These are phyloP conservation scores for Acestrorhynchus altus DNA, from an alignment of 2,797 vertebrate genomes.

Conservation along the genomic window DNA sequence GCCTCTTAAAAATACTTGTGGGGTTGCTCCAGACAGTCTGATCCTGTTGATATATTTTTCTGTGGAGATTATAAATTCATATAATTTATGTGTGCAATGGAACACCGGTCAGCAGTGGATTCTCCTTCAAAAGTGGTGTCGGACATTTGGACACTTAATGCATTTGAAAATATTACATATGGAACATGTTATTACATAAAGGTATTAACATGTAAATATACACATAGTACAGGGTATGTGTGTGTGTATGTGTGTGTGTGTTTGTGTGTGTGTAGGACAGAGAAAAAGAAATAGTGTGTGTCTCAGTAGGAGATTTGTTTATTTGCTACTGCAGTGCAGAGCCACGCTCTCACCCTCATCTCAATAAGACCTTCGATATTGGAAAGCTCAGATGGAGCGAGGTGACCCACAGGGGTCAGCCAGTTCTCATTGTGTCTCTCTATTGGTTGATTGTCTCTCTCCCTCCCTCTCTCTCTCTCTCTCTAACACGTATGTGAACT, in stretches of 20 bases:
- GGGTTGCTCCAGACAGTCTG: too few relatives aligned
- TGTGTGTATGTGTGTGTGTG: background rate
- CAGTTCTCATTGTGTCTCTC: background rate
- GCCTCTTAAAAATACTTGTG: too few relatives aligned
- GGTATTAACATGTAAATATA: too few relatives aligned
- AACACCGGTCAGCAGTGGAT: too few relatives aligned
- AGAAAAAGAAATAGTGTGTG: background rate
- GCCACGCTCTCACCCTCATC: conserved; percentile 20
- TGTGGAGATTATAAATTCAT: too few relatives aligned
- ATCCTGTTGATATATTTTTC: too few relatives aligned
- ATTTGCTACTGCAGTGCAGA: conserved; percentile 34
- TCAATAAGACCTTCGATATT: conserved; percentile 50
- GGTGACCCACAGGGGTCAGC: background rate
- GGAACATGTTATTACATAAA: too few relatives aligned
- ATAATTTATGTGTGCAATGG: too few relatives aligned
- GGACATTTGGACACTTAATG: too few relatives aligned
- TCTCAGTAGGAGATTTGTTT: conserved; percentile 20
- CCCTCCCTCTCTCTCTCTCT: background rate
- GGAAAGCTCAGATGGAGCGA: conserved; percentile 22
- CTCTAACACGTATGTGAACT: background rate
- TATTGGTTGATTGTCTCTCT: background rate
- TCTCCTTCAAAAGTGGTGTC: too few relatives aligned
- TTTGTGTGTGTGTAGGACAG: background rate
- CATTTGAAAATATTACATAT: too few relatives aligned
- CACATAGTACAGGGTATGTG: too few relatives aligned